These are phyloP conservation scores for Nycticorax nycticorax DNA, from an alignment of 2,113 vertebrate species.

Conservation along the genomic window DNA sequence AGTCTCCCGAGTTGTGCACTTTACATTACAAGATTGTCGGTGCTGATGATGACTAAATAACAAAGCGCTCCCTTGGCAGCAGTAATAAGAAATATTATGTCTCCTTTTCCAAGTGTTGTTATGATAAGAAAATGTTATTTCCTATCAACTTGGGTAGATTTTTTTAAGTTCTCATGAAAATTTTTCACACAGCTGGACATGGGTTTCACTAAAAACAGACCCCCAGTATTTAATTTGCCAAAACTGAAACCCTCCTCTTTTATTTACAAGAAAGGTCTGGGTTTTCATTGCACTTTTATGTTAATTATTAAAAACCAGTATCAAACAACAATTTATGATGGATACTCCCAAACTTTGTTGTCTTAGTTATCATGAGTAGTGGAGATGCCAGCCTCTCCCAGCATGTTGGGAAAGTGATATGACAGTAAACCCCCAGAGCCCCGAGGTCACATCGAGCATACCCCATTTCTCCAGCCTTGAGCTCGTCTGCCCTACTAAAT, in stretches of 20 bases:
- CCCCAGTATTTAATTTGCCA: neutral
- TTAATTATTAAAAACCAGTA: neutral
- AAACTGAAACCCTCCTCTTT: neutral
- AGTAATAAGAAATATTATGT: neutral
- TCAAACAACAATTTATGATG: neutral
- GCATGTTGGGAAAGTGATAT: neutral
- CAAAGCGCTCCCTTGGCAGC: neutral
- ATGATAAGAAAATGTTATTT: neutral
- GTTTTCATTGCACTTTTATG: neutral
- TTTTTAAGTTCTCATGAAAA: neutral
- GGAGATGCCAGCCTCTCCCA: neutral
- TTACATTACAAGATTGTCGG: neutral
- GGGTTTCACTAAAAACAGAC: neutral
- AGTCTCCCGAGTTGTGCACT: neutral
- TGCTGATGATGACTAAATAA: neutral
- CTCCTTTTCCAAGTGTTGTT: neutral
- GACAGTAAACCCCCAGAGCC: neutral
- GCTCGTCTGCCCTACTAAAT: neutral
- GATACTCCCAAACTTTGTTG: neutral
- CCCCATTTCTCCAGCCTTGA: neutral
- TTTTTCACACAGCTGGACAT: neutral
- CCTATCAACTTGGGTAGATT: neutral
- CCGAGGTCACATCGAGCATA: fast-evolving
- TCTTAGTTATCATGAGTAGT: no score
- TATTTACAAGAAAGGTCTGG: neutral